Evolutionary conservation across 2,888 invertebrate genomes (phyloP), one percentile per base, ranked within the genome.

Genomic region (Lepidonotus clava): DNA sequence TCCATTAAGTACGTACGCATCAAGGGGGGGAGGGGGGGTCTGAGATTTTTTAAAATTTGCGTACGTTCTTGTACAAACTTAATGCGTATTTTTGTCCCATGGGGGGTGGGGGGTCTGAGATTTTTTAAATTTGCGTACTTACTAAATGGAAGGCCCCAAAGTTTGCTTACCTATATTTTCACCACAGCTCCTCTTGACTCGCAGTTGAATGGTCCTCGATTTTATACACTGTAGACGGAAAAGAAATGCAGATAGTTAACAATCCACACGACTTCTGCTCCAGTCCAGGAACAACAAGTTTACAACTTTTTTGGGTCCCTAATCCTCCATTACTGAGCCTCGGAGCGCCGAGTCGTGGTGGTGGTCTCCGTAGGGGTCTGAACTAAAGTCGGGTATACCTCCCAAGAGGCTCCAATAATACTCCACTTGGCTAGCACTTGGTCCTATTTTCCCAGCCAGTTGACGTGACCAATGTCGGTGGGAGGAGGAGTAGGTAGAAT

Each of bases 151-250:
- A 53, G 53, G 53, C 53, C 18, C n/a, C 11, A 24, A 18, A 83
- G 24, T 56, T 28, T n/a, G 40, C 84, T 84, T 32, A 84, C 84
- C 84, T 5, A 66, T 40, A 21, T 61, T 61, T 61, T 85, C 85
- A 0, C 67, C 38, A 21, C 40, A 67, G 71, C 76, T 85, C 76
- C 85, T 85, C 53, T 71, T 71, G 34, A 85, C 85, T 71, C 85
- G 67, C 28, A 85, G 76, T 76, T 85, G 85, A 32, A 85, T 85
- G n/a, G 85, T 85, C 76, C 85, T 28, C 11, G 85, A 71, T 51
- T 85, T 85, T 34, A 85, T 85, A 36, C 85, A 85, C 85, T 85
- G 76, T 5, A 32, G 67, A 28, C 28, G 28, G 28, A 61, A n/a
- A 61, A 61, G 61, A 61, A 14, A 32, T 61, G 2, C 28, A 28